phyloP scores from a whole-genome alignment of 2,113 vertebrate genomes.

The Xiphias gladius region DNA sequence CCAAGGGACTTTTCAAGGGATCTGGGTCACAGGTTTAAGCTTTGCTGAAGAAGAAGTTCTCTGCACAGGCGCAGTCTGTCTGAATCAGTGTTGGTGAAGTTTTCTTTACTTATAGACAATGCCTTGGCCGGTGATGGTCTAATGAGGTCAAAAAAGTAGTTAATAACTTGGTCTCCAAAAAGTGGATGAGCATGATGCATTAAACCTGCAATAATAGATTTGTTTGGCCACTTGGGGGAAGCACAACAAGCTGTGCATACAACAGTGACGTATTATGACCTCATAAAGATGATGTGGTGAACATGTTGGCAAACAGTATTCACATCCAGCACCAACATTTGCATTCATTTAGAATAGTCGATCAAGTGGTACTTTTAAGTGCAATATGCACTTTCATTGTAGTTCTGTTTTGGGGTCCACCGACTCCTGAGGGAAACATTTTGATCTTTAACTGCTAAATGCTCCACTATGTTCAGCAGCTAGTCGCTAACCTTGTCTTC shows the following conservation, averaged over 20 bases:
- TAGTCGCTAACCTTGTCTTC: neutral
- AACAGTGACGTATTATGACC: too few species aligned
- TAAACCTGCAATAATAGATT: neutral
- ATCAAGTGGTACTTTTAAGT: too few species aligned
- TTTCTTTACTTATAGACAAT: neutral
- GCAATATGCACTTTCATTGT: neutral
- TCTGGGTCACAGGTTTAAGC: constrained; percentile 69
- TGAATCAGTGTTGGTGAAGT: constrained; percentile 8
- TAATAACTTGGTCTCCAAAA: constrained; percentile 8
- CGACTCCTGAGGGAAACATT: neutral
- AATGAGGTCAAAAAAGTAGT: neutral
- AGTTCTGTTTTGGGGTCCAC: neutral
- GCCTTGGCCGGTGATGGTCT: neutral
- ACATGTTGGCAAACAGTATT: too few species aligned
- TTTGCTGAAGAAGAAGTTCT: constrained; percentile 31
- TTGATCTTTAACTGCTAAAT: neutral
- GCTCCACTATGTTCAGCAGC: neutral
- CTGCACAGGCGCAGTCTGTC: neutral
- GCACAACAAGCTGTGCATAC: neutral
- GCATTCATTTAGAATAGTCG: neutral
- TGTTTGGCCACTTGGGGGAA: neutral
- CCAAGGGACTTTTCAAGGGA: constrained; percentile 63
- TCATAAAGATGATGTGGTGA: too few species aligned
- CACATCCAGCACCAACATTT: neutral
- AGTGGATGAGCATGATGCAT: neutral